Evolutionary conservation across 2,113 vertebrate species (phyloP).

Genomic region (Todiramphus chloris): DNA sequence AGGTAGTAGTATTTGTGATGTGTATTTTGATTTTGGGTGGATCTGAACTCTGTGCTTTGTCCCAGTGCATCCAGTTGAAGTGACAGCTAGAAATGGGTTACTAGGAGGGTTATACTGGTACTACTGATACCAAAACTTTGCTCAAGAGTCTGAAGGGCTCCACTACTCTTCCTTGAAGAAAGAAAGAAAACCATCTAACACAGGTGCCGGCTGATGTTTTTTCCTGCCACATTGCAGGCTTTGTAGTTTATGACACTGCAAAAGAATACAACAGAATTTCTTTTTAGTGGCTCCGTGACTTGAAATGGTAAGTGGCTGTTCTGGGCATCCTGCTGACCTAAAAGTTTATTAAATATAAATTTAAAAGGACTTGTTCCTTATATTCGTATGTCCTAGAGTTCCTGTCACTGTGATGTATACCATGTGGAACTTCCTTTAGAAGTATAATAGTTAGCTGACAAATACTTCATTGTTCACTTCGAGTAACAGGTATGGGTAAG

Average conservation of each 20-base stretch:
- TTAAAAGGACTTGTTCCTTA: not conserved
- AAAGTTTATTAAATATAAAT: not conserved
- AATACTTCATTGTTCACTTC: not conserved
- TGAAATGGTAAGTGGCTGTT: not conserved
- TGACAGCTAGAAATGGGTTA: not conserved
- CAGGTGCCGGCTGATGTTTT: not conserved
- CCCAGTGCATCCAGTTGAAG: not conserved
- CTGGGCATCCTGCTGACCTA: conserved; percentile 54
- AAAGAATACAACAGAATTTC: not conserved
- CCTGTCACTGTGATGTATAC: not conserved
- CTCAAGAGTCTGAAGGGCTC: not conserved
- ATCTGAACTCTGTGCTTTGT: not conserved
- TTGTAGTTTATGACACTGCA: not conserved
- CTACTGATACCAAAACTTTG: not conserved
- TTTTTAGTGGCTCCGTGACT: not conserved
- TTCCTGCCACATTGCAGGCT: not conserved
- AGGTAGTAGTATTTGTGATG: not conserved
- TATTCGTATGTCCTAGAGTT: not conserved
- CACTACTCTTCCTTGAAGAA: not conserved
- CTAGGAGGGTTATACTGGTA: not conserved
- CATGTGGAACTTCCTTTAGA: not conserved
- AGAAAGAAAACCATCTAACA: not conserved
- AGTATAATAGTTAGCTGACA: not conserved
- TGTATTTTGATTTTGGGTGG: not conserved
- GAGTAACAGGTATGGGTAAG: not conserved